phyloP scores from a whole-genome alignment of 2,113 vertebrate genomes.

The Symphodus melops region DNA sequence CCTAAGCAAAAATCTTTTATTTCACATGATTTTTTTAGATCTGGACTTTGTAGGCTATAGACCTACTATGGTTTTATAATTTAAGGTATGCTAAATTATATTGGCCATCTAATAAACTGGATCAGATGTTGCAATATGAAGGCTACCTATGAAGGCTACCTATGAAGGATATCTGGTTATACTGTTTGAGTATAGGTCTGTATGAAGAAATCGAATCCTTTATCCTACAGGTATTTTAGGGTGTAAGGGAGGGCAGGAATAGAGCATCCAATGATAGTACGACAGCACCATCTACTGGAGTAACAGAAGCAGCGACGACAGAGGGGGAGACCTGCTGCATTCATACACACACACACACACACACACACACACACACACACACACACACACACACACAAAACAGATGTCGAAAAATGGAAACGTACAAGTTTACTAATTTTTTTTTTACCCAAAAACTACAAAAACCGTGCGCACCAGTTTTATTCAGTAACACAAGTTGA shows the following conservation, averaged over 20 bases:
- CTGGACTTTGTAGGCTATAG: too few relatives aligned
- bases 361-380: too few relatives aligned
- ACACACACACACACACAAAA: not conserved
- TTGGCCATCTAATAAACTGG: not conserved
- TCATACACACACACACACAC: too few relatives aligned
- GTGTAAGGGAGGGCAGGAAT: not conserved
- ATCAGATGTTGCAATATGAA: not conserved
- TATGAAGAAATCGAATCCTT: not conserved
- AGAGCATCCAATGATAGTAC: not conserved
- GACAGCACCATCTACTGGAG: conserved; percentile 62
- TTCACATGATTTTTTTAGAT: too few relatives aligned
- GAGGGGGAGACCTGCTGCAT: not conserved
- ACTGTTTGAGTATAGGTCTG: not conserved
- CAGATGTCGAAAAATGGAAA: too few relatives aligned
- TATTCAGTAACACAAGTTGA: too few relatives aligned
- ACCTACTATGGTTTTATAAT: too few relatives aligned
- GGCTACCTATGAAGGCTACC: not conserved
- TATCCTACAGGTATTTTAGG: not conserved
- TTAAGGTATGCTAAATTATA: too few relatives aligned
- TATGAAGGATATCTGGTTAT: not conserved
- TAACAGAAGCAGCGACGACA: not conserved
- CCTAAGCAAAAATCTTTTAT: conserved; percentile 6
- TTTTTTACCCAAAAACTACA: too few relatives aligned
- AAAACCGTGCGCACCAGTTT: too few relatives aligned
- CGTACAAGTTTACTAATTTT: not conserved